Evolutionary conservation across 2,113 vertebrate species (phyloP).

Genomic region (Hydrolagus affinis): DNA sequence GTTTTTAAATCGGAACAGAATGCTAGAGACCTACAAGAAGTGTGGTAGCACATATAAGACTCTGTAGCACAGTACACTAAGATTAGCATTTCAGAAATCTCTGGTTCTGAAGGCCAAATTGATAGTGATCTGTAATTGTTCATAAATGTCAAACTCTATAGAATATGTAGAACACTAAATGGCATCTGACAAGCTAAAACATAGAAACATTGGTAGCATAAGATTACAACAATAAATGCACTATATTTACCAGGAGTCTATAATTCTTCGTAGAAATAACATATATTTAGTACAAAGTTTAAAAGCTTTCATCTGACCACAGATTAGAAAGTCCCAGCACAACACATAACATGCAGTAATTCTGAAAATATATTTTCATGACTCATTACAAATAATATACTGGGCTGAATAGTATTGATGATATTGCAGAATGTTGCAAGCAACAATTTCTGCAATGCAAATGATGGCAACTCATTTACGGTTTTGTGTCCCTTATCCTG

Average conservation of each 20-base stretch:
- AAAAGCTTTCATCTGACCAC: not conserved
- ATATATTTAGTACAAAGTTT: not conserved
- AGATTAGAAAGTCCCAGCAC: slow-evolving; percentile 8
- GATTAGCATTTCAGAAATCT: not conserved
- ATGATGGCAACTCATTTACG: not conserved
- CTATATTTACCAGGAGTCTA: not conserved
- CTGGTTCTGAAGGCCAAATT: no score
- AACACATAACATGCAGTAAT: not conserved
- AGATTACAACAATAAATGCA: not conserved
- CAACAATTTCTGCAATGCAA: not conserved
- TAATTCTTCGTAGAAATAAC: not conserved
- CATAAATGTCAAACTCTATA: no score
- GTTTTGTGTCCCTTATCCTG: not conserved
- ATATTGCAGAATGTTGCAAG: not conserved
- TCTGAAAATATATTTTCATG: not conserved
- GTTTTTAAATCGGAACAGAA: not conserved
- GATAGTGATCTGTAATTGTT: no score
- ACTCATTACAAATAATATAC: not conserved
- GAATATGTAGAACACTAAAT: no score
- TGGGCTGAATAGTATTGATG: not conserved
- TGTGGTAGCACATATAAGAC: no score
- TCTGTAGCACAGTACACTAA: not conserved
- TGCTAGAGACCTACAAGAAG: no score
- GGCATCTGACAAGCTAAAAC: no score
- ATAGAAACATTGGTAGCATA: not conserved